These are phyloP conservation scores for Sipha flava DNA, from an alignment of 1,140 invertebrate species.

Conservation along the genomic window DNA sequence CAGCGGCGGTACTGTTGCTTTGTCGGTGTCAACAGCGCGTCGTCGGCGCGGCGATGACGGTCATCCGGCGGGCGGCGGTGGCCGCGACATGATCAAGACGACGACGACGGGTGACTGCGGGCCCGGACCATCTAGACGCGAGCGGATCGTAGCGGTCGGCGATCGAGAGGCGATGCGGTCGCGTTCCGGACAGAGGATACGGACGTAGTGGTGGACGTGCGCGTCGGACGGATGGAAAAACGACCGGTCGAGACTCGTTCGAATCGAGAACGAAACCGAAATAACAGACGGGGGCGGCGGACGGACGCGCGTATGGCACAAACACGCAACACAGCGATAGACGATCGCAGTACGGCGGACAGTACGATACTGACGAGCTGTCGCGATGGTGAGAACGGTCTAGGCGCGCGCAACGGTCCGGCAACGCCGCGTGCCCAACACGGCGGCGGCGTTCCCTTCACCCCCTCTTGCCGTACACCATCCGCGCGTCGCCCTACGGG, in stretches of 20 bases:
- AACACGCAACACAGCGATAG: too few relatives aligned
- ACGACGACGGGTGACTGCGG: not conserved
- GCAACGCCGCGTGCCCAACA: constrained; percentile 20
- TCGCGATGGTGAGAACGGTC: not conserved
- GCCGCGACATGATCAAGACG: not conserved
- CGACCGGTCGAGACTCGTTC: too few relatives aligned
- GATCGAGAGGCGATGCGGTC: too few relatives aligned
- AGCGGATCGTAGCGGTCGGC: too few relatives aligned
- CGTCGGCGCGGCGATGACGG: not conserved
- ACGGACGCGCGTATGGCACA: not conserved
- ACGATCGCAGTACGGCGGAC: not conserved
- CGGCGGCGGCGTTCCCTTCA: not conserved
- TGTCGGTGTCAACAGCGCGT: not conserved
- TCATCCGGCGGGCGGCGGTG: not conserved
- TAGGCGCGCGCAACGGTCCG: constrained; percentile 11
- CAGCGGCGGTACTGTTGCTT: not conserved
- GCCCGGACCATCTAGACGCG: too few relatives aligned
- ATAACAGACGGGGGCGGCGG: not conserved
- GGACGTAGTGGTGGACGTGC: too few relatives aligned
- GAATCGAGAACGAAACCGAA: too few relatives aligned
- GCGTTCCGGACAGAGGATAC: too few relatives aligned
- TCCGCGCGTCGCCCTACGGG: not conserved
- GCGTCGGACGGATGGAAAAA: too few relatives aligned
- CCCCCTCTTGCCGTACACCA: not conserved
- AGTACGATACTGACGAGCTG: not conserved